These are phyloP conservation scores for Liparis tanakae DNA, from an alignment of 2,797 vertebrate species.

Conservation along the genomic window DNA sequence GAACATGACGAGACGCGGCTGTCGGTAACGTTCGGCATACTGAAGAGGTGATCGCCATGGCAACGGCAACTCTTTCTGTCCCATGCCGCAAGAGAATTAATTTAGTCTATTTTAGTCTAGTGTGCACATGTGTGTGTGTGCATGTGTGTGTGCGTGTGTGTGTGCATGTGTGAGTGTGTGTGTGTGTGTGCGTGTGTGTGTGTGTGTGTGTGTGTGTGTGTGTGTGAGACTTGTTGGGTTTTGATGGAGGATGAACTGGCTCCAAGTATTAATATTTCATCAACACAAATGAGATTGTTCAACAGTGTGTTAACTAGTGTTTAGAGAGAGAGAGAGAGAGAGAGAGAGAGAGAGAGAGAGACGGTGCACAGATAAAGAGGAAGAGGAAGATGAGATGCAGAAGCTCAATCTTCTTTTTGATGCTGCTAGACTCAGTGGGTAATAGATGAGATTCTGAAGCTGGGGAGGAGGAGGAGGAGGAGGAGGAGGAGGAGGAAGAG, in stretches of 20 bases:
- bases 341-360: conserved; percentile 43
- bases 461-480: conserved; percentile 6
- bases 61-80: too few species aligned
- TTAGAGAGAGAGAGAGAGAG: conserved; percentile 18
- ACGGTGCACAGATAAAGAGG: too few species aligned
- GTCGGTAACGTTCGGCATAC: too few species aligned
- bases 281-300: conserved; percentile 76
- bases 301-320: conserved; percentile 57
- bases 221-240: conserved; percentile 17
- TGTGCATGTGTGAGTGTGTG: not conserved
- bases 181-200: conserved; percentile 1
- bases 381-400: conserved; percentile 66
- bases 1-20: too few species aligned
- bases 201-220: conserved; percentile 1
- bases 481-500: not conserved
- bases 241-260: conserved; percentile 49
- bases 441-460: conserved; percentile 85
- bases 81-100: too few species aligned
- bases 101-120: too few species aligned
- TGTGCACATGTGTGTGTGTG: not conserved
- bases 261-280: conserved; percentile 77
- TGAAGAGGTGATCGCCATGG: too few species aligned
- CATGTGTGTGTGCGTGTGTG: too few species aligned
- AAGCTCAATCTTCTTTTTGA: conserved; percentile 75
- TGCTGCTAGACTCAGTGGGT: conserved; percentile 58